phyloP scores from a whole-genome alignment of 2,113 vertebrate species.

The Archocentrus centrarchus region DNA sequence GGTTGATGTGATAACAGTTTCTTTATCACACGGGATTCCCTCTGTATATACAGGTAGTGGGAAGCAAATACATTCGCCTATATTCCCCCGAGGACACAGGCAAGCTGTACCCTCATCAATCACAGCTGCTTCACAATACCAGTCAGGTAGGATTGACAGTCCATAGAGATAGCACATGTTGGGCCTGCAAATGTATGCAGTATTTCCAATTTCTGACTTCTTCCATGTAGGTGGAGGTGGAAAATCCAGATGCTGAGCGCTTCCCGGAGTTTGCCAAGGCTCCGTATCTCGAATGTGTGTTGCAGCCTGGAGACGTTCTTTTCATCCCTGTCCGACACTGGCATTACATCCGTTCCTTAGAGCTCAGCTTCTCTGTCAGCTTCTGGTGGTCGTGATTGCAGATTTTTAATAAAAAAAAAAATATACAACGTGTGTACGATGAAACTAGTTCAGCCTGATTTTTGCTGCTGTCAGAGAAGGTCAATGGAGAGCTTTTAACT shows the following conservation, averaged over 20 bases:
- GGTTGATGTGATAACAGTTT: slow-evolving; percentile 4
- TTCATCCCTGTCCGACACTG: slow-evolving; percentile 92
- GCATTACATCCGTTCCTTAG: slow-evolving; percentile 92
- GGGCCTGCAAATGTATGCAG: slow-evolving; percentile 34
- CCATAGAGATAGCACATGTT: slow-evolving; percentile 22
- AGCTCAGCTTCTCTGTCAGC: slow-evolving; percentile 95
- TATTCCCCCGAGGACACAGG: slow-evolving; percentile 87
- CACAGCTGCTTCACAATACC: slow-evolving; percentile 92
- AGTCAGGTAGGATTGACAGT: slow-evolving; percentile 88
- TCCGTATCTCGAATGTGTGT: slow-evolving; percentile 86
- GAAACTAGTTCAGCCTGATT: neutral
- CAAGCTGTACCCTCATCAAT: slow-evolving; percentile 90
- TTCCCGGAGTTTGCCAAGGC: slow-evolving; percentile 90
- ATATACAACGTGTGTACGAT: neutral
- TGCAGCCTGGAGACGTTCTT: slow-evolving; percentile 90
- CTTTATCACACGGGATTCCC: slow-evolving; percentile 22
- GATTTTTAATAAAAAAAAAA: neutral
- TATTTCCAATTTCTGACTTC: slow-evolving; percentile 27
- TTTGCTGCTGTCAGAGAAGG: slow-evolving; percentile 6
- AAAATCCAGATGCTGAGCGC: slow-evolving; percentile 84
- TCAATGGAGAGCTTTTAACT: slow-evolving; percentile 34
- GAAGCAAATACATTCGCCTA: slow-evolving; percentile 92
- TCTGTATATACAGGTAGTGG: slow-evolving; percentile 84
- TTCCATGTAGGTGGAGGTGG: slow-evolving; percentile 88
- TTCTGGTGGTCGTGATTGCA: slow-evolving; percentile 94